Percentiles rank a stretch among this genome's conserved stretches.
Evolutionary conservation across 2,888 invertebrate species (phyloP).

Genomic region (Scaptomyza tumidula): DNA sequence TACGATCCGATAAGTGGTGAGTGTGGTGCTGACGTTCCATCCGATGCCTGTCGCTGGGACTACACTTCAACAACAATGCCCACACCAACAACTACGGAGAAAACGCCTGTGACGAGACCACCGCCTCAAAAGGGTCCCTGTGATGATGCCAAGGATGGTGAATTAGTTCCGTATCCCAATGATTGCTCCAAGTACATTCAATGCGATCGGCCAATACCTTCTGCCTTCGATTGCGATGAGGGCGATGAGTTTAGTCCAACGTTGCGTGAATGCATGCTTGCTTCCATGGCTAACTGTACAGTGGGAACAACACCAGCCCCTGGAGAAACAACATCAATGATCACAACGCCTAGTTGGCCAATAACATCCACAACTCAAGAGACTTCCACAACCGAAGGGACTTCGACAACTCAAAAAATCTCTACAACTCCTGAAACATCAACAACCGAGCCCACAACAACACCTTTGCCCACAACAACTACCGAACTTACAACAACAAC

Average conservation of each 20-base stretch:
- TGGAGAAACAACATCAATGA: not conserved
- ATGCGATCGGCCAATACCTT: slow-evolving; percentile 63
- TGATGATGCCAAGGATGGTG: slow-evolving; percentile 45
- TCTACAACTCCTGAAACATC: too few relatives aligned
- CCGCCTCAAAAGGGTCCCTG: slow-evolving; percentile 69
- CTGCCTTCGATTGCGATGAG: slow-evolving; percentile 49
- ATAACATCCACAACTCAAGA: slow-evolving; percentile 3
- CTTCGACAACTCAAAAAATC: too few relatives aligned
- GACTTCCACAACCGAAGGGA: not conserved
- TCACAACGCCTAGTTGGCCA: slow-evolving; percentile 5
- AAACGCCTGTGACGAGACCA: slow-evolving; percentile 52
- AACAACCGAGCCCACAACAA: slow-evolving; percentile 15
- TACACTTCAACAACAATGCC: slow-evolving; percentile 54
- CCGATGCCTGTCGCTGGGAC: slow-evolving; percentile 68
- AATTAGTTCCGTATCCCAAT: slow-evolving; percentile 65
- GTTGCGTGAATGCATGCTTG: slow-evolving; percentile 54
- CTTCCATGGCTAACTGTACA: slow-evolving; percentile 64
- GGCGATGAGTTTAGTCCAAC: slow-evolving; percentile 69
- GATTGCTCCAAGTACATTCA: slow-evolving; percentile 73
- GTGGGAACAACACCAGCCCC: slow-evolving; percentile 19
- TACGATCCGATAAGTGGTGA: slow-evolving; percentile 64
- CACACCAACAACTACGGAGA: slow-evolving; percentile 5
- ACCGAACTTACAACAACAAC: too few relatives aligned
- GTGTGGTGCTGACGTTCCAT: slow-evolving; percentile 65
- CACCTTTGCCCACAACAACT: slow-evolving; percentile 12